phyloP scores from a whole-genome alignment of 2,113 vertebrate genomes.

The Odocoileus virginianus region DNA sequence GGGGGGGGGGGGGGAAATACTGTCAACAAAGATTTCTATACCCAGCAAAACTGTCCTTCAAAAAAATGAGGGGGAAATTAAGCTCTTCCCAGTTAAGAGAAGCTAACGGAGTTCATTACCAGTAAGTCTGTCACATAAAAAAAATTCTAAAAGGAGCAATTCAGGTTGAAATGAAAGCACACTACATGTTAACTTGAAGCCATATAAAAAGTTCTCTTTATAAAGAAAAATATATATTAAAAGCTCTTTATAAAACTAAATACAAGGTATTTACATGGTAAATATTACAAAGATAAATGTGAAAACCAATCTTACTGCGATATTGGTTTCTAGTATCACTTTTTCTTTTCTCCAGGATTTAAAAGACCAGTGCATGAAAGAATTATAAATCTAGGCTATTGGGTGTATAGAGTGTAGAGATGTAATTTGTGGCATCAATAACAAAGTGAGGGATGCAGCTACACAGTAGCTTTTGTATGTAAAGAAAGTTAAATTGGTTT shows the following conservation, averaged over 20 bases:
- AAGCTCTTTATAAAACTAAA: background rate
- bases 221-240: background rate
- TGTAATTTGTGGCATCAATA: background rate
- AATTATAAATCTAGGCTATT: background rate
- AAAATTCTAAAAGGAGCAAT: background rate
- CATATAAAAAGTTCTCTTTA: background rate
- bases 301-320: background rate
- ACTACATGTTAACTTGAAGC: background rate
- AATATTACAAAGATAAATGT: background rate
- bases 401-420: background rate
- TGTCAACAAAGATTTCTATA: background rate
- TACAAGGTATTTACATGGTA: background rate
- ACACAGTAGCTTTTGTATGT: background rate
- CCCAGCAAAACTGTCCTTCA: background rate
- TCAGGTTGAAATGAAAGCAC: background rate
- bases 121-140: background rate
- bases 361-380: background rate
- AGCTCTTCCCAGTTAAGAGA: background rate
- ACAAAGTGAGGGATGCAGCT: background rate
- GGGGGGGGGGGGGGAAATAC: background rate
- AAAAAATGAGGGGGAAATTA: background rate
- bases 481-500: background rate
- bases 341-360: background rate
- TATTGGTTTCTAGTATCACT: background rate
- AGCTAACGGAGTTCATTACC: background rate